Conservation (phyloP, 2,113 vertebrate genomes). For the Etheostoma cragini region DNA sequence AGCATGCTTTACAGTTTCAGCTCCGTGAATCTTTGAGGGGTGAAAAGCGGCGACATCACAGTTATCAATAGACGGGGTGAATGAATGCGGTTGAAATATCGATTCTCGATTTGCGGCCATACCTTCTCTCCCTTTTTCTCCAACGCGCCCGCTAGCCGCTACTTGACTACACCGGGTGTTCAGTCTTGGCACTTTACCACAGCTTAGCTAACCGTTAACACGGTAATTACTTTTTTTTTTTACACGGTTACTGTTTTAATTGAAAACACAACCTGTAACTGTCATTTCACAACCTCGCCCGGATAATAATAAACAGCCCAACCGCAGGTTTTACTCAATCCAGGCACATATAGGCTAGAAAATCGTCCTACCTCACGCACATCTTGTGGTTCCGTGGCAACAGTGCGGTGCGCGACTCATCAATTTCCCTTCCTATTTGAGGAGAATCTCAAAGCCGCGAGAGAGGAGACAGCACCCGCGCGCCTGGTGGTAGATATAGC, state of each 20-base stretch:
- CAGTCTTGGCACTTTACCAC: slow-evolving; percentile 25
- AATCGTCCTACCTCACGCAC: slow-evolving; percentile 68
- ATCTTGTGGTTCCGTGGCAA: slow-evolving; percentile 59
- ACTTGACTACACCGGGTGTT: slow-evolving; percentile 35
- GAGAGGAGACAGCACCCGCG: slow-evolving; percentile 43
- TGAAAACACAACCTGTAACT: slow-evolving; percentile 9
- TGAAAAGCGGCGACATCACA: slow-evolving; percentile 52
- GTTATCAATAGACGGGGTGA: slow-evolving; percentile 76
- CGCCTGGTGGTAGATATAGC: slow-evolving; percentile 52
- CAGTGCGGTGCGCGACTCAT: slow-evolving; percentile 66
- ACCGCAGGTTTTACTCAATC: neutral
- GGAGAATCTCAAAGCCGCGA: slow-evolving; percentile 44
- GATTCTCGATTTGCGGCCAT: slow-evolving; percentile 79
- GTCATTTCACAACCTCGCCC: slow-evolving; percentile 7
- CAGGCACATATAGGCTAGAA: slow-evolving; percentile 22
- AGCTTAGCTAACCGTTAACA: slow-evolving; percentile 9
- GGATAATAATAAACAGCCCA: slow-evolving; percentile 3
- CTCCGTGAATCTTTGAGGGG: slow-evolving; percentile 11
- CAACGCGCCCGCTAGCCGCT: slow-evolving; percentile 29
- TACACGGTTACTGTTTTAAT: neutral
- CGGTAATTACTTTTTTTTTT: neutral
- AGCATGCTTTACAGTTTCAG: slow-evolving; percentile 2
- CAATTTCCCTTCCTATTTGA: slow-evolving; percentile 59
- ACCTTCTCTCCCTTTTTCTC: slow-evolving; percentile 64
- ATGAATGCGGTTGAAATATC: slow-evolving; percentile 82